Evolutionary conservation across 1,140 invertebrate genomes (phyloP), one percentile per base, ranked within the genome.

Genomic region (Stegodyphus dumicola): DNA sequence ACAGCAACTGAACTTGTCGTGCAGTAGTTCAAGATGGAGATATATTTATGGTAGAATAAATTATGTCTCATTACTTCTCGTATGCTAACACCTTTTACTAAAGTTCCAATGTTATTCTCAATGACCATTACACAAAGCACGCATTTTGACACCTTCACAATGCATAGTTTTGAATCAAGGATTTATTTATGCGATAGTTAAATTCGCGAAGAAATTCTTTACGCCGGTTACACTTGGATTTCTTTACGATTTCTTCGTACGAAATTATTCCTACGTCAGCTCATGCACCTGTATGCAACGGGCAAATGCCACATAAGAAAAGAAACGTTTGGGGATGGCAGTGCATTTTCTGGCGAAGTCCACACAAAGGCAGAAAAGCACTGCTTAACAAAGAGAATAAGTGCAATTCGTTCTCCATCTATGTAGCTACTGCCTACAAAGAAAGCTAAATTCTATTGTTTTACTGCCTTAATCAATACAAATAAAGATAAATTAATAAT

Each of bases 291-390:
- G 65, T 11, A 74, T 33, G 64, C 71, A 70, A 84, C 80, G 60
- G 73, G 4, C 15, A 11, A 15, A 11, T 60, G 5, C 15, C 15
- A 67, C 65, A 6, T 17, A 17, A 7, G 11, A 65, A 77, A 48
- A 49, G 0, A n/a, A 56, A 54, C 7, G n/a, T 6, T 33, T 33
- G 11, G 49, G 17, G 69, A n/a, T 13, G n/a, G 74, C 64, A 75
- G 81, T 66, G 64, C 9, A 13, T 53, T 84, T 66, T 75, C 81
- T 84, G 81, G 81, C 81, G 54, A 76, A 64, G 56, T 84, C 73
- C 73, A 84, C 81, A 84, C 73, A 69, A 84, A 84, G 81, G 73
- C 81, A 84, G 81, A 84, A 79, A 70, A 70, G 33, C 65, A 84
- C 71, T 75, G 73, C 81, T 13, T 13, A 33, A 67, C 0, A 67